These are phyloP conservation scores for Megathymus violae DNA, from an alignment of 1,140 invertebrate genomes.

Conservation along the genomic window DNA sequence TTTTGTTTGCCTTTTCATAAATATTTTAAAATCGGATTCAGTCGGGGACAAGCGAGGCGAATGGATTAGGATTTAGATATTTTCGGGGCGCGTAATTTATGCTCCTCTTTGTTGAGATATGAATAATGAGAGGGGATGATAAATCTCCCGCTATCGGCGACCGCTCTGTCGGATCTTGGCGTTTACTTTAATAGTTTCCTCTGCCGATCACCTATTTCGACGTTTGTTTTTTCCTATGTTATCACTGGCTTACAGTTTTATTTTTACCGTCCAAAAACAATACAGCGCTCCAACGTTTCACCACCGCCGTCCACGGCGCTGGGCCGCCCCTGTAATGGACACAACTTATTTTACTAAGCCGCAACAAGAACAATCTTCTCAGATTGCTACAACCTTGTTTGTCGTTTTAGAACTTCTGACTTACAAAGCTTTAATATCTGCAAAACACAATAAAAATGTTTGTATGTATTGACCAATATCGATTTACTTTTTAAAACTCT, in stretches of 20 bases:
- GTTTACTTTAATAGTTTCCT: slow-evolving; percentile 58
- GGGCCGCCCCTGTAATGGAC: too few species aligned
- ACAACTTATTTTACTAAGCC: too few species aligned
- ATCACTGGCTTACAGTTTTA: slow-evolving; percentile 15
- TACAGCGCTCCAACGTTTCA: too few species aligned
- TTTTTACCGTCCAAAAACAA: too few species aligned
- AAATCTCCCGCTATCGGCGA: slow-evolving; percentile 59
- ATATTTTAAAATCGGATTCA: slow-evolving; percentile 82
- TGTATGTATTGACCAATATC: too few species aligned
- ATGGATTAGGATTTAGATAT: slow-evolving; percentile 83
- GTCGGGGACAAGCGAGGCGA: slow-evolving; percentile 75
- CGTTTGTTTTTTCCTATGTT: slow-evolving; percentile 51
- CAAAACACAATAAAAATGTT: too few species aligned
- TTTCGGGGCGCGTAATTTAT: slow-evolving; percentile 79
- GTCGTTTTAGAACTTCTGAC: too few species aligned
- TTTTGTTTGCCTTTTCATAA: slow-evolving; percentile 77
- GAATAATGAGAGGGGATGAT: slow-evolving; percentile 74
- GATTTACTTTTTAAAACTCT: background rate
- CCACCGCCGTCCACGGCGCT: too few species aligned
- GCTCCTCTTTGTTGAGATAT: slow-evolving; percentile 76
- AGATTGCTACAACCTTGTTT: too few species aligned
- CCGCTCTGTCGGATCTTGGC: slow-evolving; percentile 44
- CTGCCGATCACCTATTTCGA: slow-evolving; percentile 50
- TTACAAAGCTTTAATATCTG: too few species aligned
- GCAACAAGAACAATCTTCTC: too few species aligned